A percentile compares a stretch with the other conserved stretches of the same genome.
Conservation (phyloP, 2,113 vertebrate genomes). For the Xiphophorus couchianus region DNA sequence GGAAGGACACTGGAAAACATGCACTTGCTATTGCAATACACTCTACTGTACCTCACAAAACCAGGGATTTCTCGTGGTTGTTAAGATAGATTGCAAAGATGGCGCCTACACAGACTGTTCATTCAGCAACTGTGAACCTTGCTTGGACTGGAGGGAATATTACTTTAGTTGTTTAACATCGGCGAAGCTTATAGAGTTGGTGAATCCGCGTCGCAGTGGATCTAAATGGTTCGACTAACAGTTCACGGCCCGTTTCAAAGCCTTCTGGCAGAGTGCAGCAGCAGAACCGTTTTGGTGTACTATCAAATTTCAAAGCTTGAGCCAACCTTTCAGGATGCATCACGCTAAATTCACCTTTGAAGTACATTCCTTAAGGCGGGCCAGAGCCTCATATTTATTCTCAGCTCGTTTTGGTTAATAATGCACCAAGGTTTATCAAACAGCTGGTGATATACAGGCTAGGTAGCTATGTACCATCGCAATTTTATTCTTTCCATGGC, state of each 20-base stretch:
- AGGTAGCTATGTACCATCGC: constrained; percentile 57
- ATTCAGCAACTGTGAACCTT: neutral
- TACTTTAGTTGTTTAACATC: constrained; percentile 1
- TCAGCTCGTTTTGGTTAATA: constrained; percentile 42
- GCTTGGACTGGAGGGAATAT: neutral
- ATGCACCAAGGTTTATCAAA: constrained; percentile 38
- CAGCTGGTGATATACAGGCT: constrained; percentile 32
- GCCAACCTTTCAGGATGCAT: constrained; percentile 45
- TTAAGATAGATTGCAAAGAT: neutral
- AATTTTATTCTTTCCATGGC: constrained; percentile 76
- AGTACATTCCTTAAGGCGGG: constrained; percentile 25
- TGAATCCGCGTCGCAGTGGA: neutral
- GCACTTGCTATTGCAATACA: constrained; percentile 36
- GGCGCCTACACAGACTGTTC: neutral
- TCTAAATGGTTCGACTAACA: neutral
- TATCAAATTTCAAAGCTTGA: constrained; percentile 62
- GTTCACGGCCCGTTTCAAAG: constrained; percentile 22
- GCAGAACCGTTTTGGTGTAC: constrained; percentile 33
- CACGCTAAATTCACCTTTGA: constrained; percentile 44
- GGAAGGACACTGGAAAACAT: constrained; percentile 64
- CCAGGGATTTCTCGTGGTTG: neutral
- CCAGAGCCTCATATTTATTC: constrained; percentile 1
- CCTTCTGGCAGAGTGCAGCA: constrained; percentile 41
- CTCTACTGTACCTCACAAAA: constrained; percentile 2
- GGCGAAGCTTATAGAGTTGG: constrained; percentile 4